A percentile compares a stretch with the other conserved stretches of the same genome.
Conservation (phyloP, 2,888 invertebrate species). For the Metacarcinus magister region DNA sequence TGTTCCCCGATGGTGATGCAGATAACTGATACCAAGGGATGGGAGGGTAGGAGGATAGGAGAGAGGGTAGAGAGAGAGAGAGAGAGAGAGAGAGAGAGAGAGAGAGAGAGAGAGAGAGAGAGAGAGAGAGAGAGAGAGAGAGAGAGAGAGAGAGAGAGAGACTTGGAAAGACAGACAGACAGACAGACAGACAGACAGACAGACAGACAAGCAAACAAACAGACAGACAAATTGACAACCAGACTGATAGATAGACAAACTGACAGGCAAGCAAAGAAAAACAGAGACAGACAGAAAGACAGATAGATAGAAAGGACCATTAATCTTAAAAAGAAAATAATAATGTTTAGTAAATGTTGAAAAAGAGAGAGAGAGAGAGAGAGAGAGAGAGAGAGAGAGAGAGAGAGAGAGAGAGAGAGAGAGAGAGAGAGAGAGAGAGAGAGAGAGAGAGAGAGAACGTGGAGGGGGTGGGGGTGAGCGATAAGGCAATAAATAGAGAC, state of each 20-base stretch:
- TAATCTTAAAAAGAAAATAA: too few species aligned
- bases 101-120: neutral
- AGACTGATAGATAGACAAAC: too few species aligned
- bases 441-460: neutral
- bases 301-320: too few species aligned
- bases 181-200: neutral
- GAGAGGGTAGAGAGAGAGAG: neutral
- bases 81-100: neutral
- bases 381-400: neutral
- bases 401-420: slow-evolving; percentile 2
- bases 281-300: too few species aligned
- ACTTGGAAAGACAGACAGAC: too few species aligned
- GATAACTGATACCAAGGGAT: neutral
- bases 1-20: neutral
- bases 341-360: too few species aligned
- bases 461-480: neutral
- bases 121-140: slow-evolving; percentile 5
- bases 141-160: slow-evolving; percentile 26
- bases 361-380: too few species aligned
- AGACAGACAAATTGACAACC: too few species aligned
- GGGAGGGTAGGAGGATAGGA: neutral
- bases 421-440: slow-evolving; percentile 2
- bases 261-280: too few species aligned
- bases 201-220: neutral
- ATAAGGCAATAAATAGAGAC: slow-evolving; percentile 11